Conservation (phyloP, 2,113 vertebrate genomes). For the Saimiri boliviensis region DNA sequence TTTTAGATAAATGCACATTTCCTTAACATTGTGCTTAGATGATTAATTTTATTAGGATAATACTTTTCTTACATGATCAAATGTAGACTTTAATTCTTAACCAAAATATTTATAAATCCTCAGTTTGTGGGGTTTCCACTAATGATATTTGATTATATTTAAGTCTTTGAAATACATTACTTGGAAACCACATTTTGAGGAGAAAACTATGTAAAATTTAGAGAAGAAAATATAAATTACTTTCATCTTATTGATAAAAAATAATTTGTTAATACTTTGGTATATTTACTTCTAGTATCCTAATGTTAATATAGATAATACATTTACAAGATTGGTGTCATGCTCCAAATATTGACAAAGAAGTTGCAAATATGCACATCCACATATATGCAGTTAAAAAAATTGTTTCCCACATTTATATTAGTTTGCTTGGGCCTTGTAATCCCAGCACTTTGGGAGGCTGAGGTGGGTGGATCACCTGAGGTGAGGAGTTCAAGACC, state of each 20-base stretch:
- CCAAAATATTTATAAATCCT: constrained; percentile 22
- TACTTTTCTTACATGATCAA: neutral
- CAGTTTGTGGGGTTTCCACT: neutral
- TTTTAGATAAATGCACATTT: neutral
- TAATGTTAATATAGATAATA: neutral
- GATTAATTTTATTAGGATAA: neutral
- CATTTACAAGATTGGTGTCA: neutral
- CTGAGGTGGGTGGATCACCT: too few relatives aligned
- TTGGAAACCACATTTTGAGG: neutral
- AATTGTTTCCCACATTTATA: neutral
- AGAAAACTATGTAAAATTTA: neutral
- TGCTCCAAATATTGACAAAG: neutral
- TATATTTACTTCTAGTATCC: neutral
- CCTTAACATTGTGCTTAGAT: neutral
- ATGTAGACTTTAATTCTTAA: neutral
- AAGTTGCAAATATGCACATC: neutral
- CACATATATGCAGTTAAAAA: neutral
- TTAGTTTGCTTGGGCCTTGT: neutral
- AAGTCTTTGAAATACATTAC: neutral
- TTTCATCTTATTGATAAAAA: neutral
- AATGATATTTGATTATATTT: neutral
- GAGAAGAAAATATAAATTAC: neutral
- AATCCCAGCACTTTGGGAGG: too few relatives aligned
- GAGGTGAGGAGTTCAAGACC: too few relatives aligned
- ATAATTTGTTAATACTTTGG: neutral